phyloP scores from a whole-genome alignment of 2,797 vertebrate genomes.

The Moxostoma hubbsi region DNA sequence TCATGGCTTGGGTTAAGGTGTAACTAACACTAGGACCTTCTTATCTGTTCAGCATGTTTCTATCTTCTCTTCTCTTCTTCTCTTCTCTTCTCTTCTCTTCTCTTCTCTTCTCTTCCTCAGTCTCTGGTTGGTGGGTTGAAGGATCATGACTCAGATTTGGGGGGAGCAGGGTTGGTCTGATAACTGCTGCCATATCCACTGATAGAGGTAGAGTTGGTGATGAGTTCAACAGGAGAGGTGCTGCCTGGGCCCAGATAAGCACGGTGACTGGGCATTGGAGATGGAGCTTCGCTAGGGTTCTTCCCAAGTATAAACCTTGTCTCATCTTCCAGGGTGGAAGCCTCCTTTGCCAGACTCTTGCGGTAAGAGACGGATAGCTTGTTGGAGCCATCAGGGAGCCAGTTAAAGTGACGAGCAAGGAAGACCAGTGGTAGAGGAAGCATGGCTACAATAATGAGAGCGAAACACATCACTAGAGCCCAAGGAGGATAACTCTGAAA shows the following conservation, averaged over 20 bases:
- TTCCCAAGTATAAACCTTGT: slow-evolving; percentile 97
- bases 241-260: slow-evolving; percentile 92
- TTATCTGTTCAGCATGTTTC: slow-evolving; percentile 58
- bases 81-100: slow-evolving; percentile 46
- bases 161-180: slow-evolving; percentile 83
- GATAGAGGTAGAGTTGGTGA: slow-evolving; percentile 80
- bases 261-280: slow-evolving; percentile 93
- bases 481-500: slow-evolving; percentile 92
- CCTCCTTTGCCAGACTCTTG: slow-evolving; percentile 98
- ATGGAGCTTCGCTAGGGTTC: slow-evolving; percentile 89
- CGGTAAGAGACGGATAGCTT: slow-evolving; percentile 96
- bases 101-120: slow-evolving; percentile 21
- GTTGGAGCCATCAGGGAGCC: slow-evolving; percentile 93
- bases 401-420: slow-evolving; percentile 88
- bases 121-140: slow-evolving; percentile 50
- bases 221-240: slow-evolving; percentile 87
- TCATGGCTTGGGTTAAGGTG: slow-evolving; percentile 67
- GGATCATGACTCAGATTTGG: slow-evolving; percentile 80
- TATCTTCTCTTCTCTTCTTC: slow-evolving; percentile 36
- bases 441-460: slow-evolving; percentile 86
- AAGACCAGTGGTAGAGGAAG: slow-evolving; percentile 92
- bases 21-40: slow-evolving; percentile 64
- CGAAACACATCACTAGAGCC: slow-evolving; percentile 90
- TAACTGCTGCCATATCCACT: slow-evolving; percentile 94
- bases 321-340: slow-evolving; percentile 96